phyloP scores from a whole-genome alignment of 2,797 vertebrate species.

The Alcedo atthis region DNA sequence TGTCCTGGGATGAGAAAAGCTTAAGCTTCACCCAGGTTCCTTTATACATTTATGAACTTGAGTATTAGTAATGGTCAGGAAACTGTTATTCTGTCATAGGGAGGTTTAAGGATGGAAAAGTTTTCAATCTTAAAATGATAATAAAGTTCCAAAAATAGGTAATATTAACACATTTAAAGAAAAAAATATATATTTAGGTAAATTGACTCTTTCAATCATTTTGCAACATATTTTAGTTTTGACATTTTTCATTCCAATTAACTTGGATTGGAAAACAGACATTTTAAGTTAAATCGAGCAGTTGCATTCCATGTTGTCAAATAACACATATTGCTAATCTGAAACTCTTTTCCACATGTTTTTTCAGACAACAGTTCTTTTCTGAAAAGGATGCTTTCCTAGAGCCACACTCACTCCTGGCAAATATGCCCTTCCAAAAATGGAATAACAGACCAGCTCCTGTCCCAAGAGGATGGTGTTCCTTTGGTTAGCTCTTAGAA shows the following conservation, averaged over 20 bases:
- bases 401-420: neutral
- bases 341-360: neutral
- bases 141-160: neutral
- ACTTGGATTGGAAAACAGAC: neutral
- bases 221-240: conserved; percentile 20
- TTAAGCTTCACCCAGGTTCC: neutral
- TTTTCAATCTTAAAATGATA: neutral
- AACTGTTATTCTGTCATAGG: neutral
- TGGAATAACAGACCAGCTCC: neutral
- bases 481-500: neutral
- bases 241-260: conserved; percentile 50
- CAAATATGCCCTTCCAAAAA: neutral
- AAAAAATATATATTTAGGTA: conserved; percentile 14
- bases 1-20: neutral
- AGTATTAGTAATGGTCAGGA: neutral
- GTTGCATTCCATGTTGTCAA: conserved; percentile 17
- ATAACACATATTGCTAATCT: neutral
- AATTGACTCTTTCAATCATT: neutral
- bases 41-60: neutral
- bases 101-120: neutral
- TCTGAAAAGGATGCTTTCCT: neutral
- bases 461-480: neutral
- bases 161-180: neutral
- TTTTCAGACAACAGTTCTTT: neutral
- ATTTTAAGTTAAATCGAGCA: neutral